Percentiles rank a stretch among this genome's conserved stretches.
Evolutionary conservation across 2,888 invertebrate genomes (phyloP).

Genomic region (Quadroppia sp.): DNA sequence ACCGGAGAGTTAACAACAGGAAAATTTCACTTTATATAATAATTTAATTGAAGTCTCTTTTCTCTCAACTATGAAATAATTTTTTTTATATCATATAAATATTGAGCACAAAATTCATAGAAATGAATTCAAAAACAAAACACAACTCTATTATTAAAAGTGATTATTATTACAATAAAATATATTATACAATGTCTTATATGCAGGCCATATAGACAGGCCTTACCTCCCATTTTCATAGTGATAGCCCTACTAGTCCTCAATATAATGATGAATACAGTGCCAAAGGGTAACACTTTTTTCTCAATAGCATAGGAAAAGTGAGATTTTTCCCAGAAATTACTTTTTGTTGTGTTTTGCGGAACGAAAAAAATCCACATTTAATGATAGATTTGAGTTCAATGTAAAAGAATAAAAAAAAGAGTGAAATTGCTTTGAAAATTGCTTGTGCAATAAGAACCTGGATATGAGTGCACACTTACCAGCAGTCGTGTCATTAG

Average conservation of each 20-base stretch:
- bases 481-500: constrained; percentile 25
- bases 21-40: too few relatives aligned
- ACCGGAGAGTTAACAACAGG: too few relatives aligned
- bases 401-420: not conserved
- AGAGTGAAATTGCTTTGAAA: constrained; percentile 4
- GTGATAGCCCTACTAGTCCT: not conserved
- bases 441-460: not conserved
- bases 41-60: too few relatives aligned
- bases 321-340: too few relatives aligned
- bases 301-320: not conserved
- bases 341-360: too few relatives aligned
- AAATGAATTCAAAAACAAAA: constrained; percentile 7
- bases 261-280: not conserved
- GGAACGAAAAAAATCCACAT: not conserved
- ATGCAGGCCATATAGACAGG: not conserved
- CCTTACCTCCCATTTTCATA: too few relatives aligned
- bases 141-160: constrained; percentile 7
- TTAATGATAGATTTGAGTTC: constrained; percentile 19
- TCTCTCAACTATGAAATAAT: too few relatives aligned
- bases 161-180: not conserved
- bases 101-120: too few relatives aligned
- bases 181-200: not conserved
- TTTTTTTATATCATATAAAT: too few relatives aligned
- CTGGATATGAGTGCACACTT: not conserved
- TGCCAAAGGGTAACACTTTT: constrained; percentile 33